Base-by-base conservation (phyloP, 2,888 invertebrate genomes). In the Drosophila diplacantha region DNA sequence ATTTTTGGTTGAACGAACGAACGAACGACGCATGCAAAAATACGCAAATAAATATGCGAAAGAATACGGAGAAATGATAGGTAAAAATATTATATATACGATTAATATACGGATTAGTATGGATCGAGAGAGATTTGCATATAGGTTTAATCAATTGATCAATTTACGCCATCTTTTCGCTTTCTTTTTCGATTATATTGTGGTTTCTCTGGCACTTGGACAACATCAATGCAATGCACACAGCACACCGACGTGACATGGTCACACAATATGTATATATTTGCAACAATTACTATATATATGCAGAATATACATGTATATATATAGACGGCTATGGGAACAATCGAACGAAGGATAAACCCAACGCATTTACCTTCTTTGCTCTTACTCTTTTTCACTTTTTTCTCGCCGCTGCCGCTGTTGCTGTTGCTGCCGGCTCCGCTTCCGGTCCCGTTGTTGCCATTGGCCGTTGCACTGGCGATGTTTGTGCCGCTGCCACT, bases 311-410 rank as follows among this genome's bases (percentile, higher is more conserved):
- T 35, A 46, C 39, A 22, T 24, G 14, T 35, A 35, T 57, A 47
- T 26, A 34, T 60, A 53, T 35, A 43, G 5, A 32, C 18, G 38
- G 24, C 14, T 54, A 39, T 77, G 81, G 85, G 72, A 78, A 75
- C 66, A 81, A 69, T 73, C 66, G 57, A 77, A 68, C 71, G 78
- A 81, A 75, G 75, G 86, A 82, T 84, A 86, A 87, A 86, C 85
- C 86, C 84, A 86, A 87, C 73, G 79, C 68, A 86, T 87, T 87
- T 87, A 88, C 88, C 88, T 88, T 88, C 88, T 87, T 87, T 87
- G 82, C 85, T 88, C 87, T 88, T 88, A 87, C 87, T 88, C 87
- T 88, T 88, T 87, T 88, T 88, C 59, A 86, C 86, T 87, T 88
- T 88, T 84, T 88, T 88, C 79, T 88, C 88, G 71, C 88, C 87